These are phyloP conservation scores for Eulemur mongoz DNA, from an alignment of 2,797 vertebrate species.

Conservation along the genomic window DNA sequence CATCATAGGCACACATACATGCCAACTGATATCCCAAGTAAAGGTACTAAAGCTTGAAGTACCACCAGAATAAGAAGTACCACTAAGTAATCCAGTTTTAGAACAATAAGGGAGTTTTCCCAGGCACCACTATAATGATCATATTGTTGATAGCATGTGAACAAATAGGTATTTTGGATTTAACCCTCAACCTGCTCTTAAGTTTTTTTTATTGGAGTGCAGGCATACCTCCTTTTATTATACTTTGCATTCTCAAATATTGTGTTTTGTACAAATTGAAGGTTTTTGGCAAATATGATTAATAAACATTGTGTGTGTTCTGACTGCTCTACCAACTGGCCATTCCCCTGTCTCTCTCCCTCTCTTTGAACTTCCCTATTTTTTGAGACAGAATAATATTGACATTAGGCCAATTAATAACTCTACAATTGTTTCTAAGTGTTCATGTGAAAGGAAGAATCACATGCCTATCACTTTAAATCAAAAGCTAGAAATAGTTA, in stretches of 20 bases:
- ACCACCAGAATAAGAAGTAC: background rate
- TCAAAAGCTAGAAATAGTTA: too few relatives aligned
- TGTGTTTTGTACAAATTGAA: background rate
- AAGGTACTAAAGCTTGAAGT: background rate
- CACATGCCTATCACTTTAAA: too few relatives aligned
- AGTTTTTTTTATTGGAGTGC: background rate
- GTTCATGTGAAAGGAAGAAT: background rate
- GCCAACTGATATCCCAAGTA: rapidly evolving
- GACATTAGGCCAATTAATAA: background rate
- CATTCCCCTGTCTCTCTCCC: background rate
- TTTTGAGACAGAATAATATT: background rate
- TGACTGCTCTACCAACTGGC: background rate
- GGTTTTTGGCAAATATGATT: background rate
- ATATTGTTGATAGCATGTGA: background rate
- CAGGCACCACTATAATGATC: background rate
- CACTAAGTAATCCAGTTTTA: background rate
- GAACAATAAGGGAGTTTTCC: background rate
- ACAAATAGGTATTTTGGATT: background rate
- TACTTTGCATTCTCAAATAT: background rate
- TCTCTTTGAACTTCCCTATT: background rate
- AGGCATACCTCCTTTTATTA: background rate
- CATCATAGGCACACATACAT: background rate
- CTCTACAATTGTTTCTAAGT: background rate
- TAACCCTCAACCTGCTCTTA: background rate
- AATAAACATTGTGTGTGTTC: background rate